Base-by-base conservation (phyloP, 2,113 vertebrate genomes). In the Suncus etruscus region DNA sequence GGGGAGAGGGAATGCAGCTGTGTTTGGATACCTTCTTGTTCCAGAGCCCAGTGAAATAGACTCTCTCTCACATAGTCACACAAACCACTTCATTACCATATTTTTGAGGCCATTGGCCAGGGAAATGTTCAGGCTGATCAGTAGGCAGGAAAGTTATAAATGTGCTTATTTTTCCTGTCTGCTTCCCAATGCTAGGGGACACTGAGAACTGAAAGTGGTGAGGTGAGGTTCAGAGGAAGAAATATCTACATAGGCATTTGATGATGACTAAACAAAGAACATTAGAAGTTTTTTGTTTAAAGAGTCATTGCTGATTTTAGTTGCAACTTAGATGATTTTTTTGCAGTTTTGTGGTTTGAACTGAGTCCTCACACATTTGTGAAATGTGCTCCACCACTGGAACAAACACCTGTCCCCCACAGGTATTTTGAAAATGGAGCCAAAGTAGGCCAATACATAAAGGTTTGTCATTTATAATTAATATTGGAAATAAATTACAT, bases 391-490 rank as follows among this genome's bases (percentile, higher is more conserved):
- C 58, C 22, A 22, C 58, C 58, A 61, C 58, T 61, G 58, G 22
- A 20, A 61, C 22, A 61, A 16, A 61, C 15, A 16, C 58, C 58
- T 61, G 58, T 3, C 4, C 18, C 15, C 15, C 54, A 61, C 5
- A 85, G 86, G 65, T 89, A 87, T 63, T 92, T 85, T 81, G 73
- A 81, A 84, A 50, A 31, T 47, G 32, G 88, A 96, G 92, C 51
- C 91, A 92, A 95, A 88, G 76, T 78, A 90, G 95, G 93, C 92
- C 94, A 92, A 96, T 94, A 85, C 78, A 84, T 95, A 97, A 92
- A 70, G 75, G 78, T 86, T 88, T 93, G 78, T 94, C 25, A 0
- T 84, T 89, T 82, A 86, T 92, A 95, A 91, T 73, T 95, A 87
- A 88, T 77, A 80, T 73, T 94, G 93, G 32, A 89, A 89, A 22